Evolutionary conservation across 2,888 invertebrate genomes (phyloP), one percentile per base, ranked within the genome.

Genomic region (Callinectes sapidus): DNA sequence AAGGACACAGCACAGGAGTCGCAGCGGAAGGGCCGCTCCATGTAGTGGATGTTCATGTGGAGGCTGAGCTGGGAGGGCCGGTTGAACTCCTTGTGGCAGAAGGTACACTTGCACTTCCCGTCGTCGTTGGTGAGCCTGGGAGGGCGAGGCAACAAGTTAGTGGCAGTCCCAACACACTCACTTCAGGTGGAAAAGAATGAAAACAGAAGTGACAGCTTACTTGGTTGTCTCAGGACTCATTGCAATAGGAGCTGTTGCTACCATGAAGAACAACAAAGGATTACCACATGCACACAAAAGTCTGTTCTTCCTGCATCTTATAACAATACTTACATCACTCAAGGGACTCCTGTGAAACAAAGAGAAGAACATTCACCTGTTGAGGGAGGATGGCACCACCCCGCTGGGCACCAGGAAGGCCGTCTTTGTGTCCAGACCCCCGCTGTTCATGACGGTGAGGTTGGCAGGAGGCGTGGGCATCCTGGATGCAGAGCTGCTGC

Each of bases 1-100:
- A 99, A 99, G 95, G 98, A 98, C 48, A 98, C 97, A 71, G 97
- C 98, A 96, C 99, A 99, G 3, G 98, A 97, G 95, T 98, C 98
- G 96, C 99, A 99, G 95, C 98, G 97, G 95, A 98, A 98, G 90
- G 98, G 98, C 94, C 98, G 97, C 96, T 99, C 99, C 96, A 99
- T 97, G 95, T 98, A 98, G 96, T 99, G 99, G 95, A 99, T 98
- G 96, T 99, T 99, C 96, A 98, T 98, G 96, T 99, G 99, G 94
- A 99, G 96, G 94, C 97, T 97, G 94, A 99, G 96, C 95, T 99
- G 98, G 94, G 98, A 98, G 94, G 98, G 97, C 96, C 99, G 98
- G 94, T 97, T 98, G 96, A 99, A 99, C 91, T 97, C 97, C 96
- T 99, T 98, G 95, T 97, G 97, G 96, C 99, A 99, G 95, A 99